Evolutionary conservation across 2,888 invertebrate species (phyloP).

Genomic region (Lagria hirta): DNA sequence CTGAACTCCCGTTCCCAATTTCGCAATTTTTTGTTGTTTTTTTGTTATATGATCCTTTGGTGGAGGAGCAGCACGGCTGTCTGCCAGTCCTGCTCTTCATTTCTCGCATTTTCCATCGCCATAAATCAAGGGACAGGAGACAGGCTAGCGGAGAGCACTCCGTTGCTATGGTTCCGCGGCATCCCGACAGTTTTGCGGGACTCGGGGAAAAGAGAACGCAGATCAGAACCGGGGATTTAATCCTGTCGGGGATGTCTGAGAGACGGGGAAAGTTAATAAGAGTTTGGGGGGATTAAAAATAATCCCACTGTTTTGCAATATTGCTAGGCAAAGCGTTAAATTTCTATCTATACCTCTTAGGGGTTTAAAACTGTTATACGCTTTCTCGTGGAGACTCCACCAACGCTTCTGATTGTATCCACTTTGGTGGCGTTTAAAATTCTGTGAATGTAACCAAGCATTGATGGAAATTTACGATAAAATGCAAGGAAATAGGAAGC

Average conservation of each 20-base stretch:
- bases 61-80: constrained; percentile 43
- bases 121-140: constrained; percentile 59
- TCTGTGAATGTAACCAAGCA: constrained; percentile 1
- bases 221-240: constrained; percentile 55
- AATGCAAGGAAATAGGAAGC: too few relatives aligned
- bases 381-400: too few relatives aligned
- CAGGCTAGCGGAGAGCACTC: constrained; percentile 55
- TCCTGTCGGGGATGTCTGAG: constrained; percentile 53
- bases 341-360: constrained; percentile 15
- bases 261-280: constrained; percentile 56
- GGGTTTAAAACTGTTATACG: too few relatives aligned
- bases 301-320: constrained; percentile 56
- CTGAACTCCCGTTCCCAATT: background rate
- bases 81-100: constrained; percentile 57
- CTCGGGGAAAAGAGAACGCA: constrained; percentile 36
- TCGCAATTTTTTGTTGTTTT: constrained; percentile 33
- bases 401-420: too few relatives aligned
- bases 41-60: constrained; percentile 37
- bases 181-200: constrained; percentile 53
- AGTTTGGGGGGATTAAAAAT: constrained; percentile 56
- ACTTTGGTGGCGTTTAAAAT: too few relatives aligned
- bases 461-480: constrained; percentile 31
- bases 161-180: constrained; percentile 58
- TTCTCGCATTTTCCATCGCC: constrained; percentile 58
- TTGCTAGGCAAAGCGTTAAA: constrained; percentile 40